These are phyloP conservation scores for Vanessa atalanta DNA, from an alignment of 1,140 invertebrate species.

Conservation along the genomic window DNA sequence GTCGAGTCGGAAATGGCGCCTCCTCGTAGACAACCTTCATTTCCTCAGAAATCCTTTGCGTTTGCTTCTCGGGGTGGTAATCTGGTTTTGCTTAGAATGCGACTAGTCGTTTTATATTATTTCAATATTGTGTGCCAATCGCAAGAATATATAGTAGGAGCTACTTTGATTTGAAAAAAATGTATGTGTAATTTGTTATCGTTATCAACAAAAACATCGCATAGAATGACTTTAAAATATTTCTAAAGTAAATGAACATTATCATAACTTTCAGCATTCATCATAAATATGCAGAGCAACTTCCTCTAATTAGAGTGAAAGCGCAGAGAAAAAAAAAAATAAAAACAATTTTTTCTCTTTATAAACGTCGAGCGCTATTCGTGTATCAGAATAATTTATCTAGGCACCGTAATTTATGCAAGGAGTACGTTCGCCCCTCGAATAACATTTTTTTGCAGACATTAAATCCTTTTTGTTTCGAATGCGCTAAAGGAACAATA, in stretches of 20 bases:
- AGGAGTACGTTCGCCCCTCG: conserved; percentile 23
- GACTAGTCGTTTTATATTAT: not conserved
- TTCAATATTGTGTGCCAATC: not conserved
- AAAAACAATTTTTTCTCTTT: conserved; percentile 25
- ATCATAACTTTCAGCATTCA: conserved; percentile 8
- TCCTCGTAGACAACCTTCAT: conserved; percentile 66
- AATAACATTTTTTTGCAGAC: conserved; percentile 35
- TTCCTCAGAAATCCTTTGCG: conserved; percentile 58
- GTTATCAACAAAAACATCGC: no score
- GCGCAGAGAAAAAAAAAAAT: conserved; percentile 22
- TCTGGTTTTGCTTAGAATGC: conserved; percentile 42
- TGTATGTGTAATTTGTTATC: no score
- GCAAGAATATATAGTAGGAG: not conserved
- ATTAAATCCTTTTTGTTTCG: conserved; percentile 41
- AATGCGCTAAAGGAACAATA: conserved; percentile 44
- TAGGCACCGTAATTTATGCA: conserved; percentile 39
- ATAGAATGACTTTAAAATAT: not conserved
- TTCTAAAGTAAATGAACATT: conserved; percentile 5
- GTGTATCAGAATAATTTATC: conserved; percentile 42
- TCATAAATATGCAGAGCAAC: conserved; percentile 25
- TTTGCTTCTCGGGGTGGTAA: conserved; percentile 38
- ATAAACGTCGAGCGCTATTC: conserved; percentile 33
- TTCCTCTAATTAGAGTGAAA: conserved; percentile 33
- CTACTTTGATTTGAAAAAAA: no score
- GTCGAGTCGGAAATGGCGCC: conserved; percentile 59